These are phyloP conservation scores for Hydropotes inermis DNA, from an alignment of 2,113 vertebrate species.

Conservation along the genomic window DNA sequence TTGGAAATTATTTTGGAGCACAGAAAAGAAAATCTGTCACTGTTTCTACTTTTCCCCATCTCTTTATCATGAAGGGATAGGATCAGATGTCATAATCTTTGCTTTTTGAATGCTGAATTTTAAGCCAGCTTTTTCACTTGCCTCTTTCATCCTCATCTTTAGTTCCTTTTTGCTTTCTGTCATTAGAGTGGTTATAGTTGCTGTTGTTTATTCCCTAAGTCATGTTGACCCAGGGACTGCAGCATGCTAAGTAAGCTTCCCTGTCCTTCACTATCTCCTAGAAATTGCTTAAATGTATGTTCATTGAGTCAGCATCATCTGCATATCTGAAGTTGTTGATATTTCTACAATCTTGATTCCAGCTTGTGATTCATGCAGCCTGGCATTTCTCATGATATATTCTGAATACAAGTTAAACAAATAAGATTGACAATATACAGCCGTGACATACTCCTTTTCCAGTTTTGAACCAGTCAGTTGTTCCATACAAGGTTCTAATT, in stretches of 20 bases:
- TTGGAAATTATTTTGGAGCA: neutral
- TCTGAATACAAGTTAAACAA: neutral
- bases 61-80: neutral
- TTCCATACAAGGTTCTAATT: neutral
- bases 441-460: neutral
- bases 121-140: neutral
- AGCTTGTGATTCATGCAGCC: neutral
- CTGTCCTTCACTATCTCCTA: neutral
- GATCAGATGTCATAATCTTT: neutral
- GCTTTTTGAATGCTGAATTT: neutral
- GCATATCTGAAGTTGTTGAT: neutral
- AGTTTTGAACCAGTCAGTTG: neutral
- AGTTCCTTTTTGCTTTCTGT: neutral
- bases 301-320: neutral
- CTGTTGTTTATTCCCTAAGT: neutral
- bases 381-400: neutral
- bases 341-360: neutral
- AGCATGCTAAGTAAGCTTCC: neutral
- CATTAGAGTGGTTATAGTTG: neutral
- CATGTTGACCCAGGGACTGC: neutral
- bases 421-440: neutral
- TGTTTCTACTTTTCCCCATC: neutral
- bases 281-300: neutral
- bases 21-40: neutral
- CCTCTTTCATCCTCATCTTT: neutral